Evolutionary conservation across 2,888 invertebrate genomes (phyloP).

Genomic region (Patella caerulea): DNA sequence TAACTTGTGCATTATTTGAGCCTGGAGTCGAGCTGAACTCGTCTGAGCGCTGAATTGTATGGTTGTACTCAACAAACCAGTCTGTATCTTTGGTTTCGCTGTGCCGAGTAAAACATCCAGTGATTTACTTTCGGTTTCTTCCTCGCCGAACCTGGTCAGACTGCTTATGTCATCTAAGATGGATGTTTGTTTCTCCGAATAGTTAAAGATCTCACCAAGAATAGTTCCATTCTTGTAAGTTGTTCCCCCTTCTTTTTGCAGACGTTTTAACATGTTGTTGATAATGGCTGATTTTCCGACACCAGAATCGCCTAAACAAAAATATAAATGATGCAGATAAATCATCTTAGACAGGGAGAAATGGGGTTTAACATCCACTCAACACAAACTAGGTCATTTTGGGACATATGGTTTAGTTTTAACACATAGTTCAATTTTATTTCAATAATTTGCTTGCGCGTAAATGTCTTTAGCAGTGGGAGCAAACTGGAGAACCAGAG

Average conservation of each 20-base stretch:
- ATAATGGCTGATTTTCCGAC: slow-evolving; percentile 70
- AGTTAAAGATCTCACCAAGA: slow-evolving; percentile 67
- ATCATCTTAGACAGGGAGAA: no score
- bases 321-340: background rate
- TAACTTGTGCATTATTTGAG: slow-evolving; percentile 66
- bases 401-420: no score
- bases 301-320: slow-evolving; percentile 67
- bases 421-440: no score
- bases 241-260: slow-evolving; percentile 65
- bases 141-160: slow-evolving; percentile 60
- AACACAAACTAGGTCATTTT: no score
- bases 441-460: no score
- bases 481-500: no score
- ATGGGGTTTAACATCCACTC: no score
- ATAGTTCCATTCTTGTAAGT: slow-evolving; percentile 61
- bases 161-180: slow-evolving; percentile 66
- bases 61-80: slow-evolving; percentile 60
- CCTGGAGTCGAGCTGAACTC: slow-evolving; percentile 63
- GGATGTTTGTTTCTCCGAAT: slow-evolving; percentile 65
- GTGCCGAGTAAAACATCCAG: slow-evolving; percentile 58
- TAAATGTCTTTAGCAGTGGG: no score
- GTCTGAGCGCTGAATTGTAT: slow-evolving; percentile 72
- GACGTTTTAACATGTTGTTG: slow-evolving; percentile 63
- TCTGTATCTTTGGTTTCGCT: slow-evolving; percentile 36
- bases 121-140: slow-evolving; percentile 43